Evolutionary conservation across 2,797 vertebrate species (phyloP).

Genomic region (Acrossocheilus wenchowensis): DNA sequence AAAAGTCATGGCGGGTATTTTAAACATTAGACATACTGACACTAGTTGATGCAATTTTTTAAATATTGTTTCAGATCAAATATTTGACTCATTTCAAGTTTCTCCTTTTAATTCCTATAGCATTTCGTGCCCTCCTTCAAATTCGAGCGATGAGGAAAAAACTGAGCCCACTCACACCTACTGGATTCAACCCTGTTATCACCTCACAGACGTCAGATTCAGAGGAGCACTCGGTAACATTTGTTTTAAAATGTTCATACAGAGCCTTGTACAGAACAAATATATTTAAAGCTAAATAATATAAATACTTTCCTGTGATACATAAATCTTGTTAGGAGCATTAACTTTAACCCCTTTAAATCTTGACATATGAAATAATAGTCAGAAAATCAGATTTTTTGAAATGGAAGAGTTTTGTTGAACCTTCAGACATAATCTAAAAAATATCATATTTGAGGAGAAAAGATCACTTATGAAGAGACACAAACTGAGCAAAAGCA

Average conservation of each 20-base stretch:
- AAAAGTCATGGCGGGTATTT: not conserved
- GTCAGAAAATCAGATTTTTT: too few relatives aligned
- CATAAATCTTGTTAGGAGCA: not conserved
- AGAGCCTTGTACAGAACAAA: not conserved
- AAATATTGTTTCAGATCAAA: not conserved
- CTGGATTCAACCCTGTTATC: slow-evolving; percentile 92
- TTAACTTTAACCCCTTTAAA: too few relatives aligned
- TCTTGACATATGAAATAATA: too few relatives aligned
- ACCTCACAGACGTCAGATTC: slow-evolving; percentile 94
- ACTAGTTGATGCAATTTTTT: not conserved
- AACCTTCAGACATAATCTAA: too few relatives aligned
- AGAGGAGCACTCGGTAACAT: slow-evolving; percentile 90
- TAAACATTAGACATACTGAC: not conserved
- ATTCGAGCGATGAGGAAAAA: slow-evolving; percentile 98
- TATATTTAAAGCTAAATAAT: not conserved
- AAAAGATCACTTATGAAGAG: too few relatives aligned
- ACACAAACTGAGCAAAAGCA: too few relatives aligned
- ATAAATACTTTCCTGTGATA: not conserved
- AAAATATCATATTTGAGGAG: too few relatives aligned
- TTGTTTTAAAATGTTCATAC: not conserved
- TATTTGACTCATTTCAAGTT: not conserved
- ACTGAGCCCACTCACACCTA: slow-evolving; percentile 87
- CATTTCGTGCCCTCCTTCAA: slow-evolving; percentile 96
- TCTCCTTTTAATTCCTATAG: slow-evolving; percentile 66
- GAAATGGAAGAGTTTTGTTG: too few relatives aligned